phyloP scores from a whole-genome alignment of 2,113 vertebrate species.

The Syngnathus scovelli region DNA sequence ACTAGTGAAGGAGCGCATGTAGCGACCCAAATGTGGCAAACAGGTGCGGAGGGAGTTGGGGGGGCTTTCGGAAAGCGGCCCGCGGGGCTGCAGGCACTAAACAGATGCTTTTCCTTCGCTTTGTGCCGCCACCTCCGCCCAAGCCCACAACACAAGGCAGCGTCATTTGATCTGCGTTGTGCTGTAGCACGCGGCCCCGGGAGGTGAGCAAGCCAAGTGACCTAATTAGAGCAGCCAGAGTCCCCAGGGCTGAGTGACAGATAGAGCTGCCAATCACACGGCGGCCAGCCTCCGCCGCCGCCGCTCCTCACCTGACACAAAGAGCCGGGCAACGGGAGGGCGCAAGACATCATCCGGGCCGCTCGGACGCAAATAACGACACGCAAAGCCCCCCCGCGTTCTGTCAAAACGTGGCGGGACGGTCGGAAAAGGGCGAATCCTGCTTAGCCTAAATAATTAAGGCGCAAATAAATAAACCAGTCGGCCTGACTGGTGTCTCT shows the following conservation, averaged over 20 bases:
- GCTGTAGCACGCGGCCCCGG: conserved; percentile 60
- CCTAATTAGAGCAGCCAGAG: conserved; percentile 70
- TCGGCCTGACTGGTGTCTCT: conserved; percentile 60
- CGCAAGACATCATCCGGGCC: conserved; percentile 33
- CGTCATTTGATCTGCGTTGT: conserved; percentile 66
- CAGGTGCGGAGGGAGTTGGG: conserved; percentile 51
- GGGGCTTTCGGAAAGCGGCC: conserved; percentile 11
- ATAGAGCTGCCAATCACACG: conserved; percentile 72
- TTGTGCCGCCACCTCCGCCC: conserved; percentile 63
- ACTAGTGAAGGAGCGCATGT: conserved; percentile 25
- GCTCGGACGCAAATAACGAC: conserved; percentile 24
- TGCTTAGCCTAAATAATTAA: conserved; percentile 70
- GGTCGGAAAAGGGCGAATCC: conserved; percentile 37
- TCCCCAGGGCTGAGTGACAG: conserved; percentile 71
- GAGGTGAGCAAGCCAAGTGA: conserved; percentile 67
- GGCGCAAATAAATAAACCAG: conserved; percentile 68
- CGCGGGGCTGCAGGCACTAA: conserved; percentile 51
- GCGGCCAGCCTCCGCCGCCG: conserved; percentile 50
- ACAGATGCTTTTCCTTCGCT: conserved; percentile 63
- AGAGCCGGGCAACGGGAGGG: conserved; percentile 25
- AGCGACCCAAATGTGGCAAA: conserved; percentile 46
- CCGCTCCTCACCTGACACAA: conserved; percentile 66
- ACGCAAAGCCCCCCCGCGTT: conserved; percentile 42
- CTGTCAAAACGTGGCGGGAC: conserved; percentile 40
- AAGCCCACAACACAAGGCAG: conserved; percentile 60